These are phyloP conservation scores for Latrodectus elegans DNA, from an alignment of 2,888 invertebrate genomes.

Conservation along the genomic window DNA sequence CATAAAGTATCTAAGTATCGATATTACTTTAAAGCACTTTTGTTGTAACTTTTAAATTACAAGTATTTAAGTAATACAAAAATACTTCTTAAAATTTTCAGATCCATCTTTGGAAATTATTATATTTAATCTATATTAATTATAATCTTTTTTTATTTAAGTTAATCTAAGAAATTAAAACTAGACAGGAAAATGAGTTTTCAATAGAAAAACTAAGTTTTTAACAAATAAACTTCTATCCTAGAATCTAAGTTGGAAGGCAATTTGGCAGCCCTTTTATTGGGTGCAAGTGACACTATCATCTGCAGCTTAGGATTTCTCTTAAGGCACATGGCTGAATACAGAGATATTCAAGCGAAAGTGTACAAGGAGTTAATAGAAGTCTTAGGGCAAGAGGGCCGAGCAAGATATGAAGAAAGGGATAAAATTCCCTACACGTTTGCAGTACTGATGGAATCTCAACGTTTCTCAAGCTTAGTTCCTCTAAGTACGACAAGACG, in stretches of 20 bases:
- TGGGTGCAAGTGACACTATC: conserved; percentile 44
- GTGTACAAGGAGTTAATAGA: conserved; percentile 80
- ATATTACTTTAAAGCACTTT: no score
- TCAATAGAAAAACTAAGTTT: no score
- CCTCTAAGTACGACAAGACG: conserved; percentile 62
- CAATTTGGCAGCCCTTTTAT: conserved; percentile 3
- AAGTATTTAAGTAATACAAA: no score
- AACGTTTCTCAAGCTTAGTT: conserved; percentile 81
- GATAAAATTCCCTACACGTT: conserved; percentile 87
- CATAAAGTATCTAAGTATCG: no score
- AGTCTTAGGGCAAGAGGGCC: conserved; percentile 78
- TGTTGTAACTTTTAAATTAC: no score
- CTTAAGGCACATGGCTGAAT: conserved; percentile 79
- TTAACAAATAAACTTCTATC: not conserved
- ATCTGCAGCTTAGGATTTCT: conserved; percentile 72
- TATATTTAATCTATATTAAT: no score
- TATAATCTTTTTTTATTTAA: no score
- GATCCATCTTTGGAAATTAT: no score
- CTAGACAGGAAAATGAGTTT: no score
- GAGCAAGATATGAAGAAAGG: conserved; percentile 78
- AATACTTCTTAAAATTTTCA: no score
- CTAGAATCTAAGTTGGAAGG: conserved; percentile 32
- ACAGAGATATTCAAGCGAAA: conserved; percentile 79
- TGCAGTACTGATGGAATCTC: conserved; percentile 84
- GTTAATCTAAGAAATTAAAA: no score